A percentile compares a stretch with the other conserved stretches of the same genome.
phyloP scores from a whole-genome alignment of 2,888 invertebrate genomes.

The Spatulosminthurus flaviceps region DNA sequence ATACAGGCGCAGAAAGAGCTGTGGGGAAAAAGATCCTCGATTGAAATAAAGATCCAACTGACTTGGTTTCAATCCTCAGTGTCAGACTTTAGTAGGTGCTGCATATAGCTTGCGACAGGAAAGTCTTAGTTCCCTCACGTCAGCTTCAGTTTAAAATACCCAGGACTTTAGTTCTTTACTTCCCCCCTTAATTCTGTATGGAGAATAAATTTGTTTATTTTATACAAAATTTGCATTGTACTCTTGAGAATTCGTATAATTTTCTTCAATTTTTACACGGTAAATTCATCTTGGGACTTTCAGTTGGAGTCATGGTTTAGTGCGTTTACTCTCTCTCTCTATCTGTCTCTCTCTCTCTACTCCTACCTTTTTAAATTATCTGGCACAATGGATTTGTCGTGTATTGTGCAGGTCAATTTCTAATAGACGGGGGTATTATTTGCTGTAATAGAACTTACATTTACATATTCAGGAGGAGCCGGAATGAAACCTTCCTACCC shows the following conservation, averaged over 20 bases:
- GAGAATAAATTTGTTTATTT: background rate
- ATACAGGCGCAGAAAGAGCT: slow-evolving; percentile 35
- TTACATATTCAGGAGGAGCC: too few species aligned
- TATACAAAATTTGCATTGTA: background rate
- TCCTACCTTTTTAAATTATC: too few species aligned
- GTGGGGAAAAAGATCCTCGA: slow-evolving; percentile 32
- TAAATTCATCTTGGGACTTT: too few species aligned
- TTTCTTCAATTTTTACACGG: too few species aligned
- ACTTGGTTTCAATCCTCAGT: slow-evolving; percentile 42
- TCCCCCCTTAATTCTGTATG: background rate
- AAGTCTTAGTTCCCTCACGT: slow-evolving; percentile 24
- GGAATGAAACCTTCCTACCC: too few species aligned
- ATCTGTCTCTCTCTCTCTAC: too few species aligned
- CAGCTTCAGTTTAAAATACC: slow-evolving; percentile 28
- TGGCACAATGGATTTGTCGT: too few species aligned
- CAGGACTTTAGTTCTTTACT: background rate
- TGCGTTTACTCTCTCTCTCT: too few species aligned
- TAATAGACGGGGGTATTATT: too few species aligned
- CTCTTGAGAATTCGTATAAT: background rate
- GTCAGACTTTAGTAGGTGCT: slow-evolving; percentile 45
- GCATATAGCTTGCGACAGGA: slow-evolving; percentile 16
- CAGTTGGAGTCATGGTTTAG: too few species aligned
- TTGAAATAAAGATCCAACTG: slow-evolving; percentile 41
- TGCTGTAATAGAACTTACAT: too few species aligned
- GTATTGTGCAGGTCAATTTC: too few species aligned